Percentiles rank a stretch among this genome's conserved stretches.
Conservation (phyloP, 2,888 invertebrate genomes). For the Zaprionus obscuricornis region DNA sequence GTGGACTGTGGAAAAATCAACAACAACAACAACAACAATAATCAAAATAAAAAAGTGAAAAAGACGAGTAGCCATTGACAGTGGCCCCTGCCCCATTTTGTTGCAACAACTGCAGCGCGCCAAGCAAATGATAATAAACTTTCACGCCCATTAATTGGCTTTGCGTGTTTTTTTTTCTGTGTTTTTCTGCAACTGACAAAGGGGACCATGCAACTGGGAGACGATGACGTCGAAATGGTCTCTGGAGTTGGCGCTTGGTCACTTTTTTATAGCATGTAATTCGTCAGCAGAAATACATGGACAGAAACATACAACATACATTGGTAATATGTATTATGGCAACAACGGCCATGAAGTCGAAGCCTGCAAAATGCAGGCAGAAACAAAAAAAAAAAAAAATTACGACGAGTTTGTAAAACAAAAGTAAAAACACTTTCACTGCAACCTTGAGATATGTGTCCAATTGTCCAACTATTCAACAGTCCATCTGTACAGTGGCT, state of each 20-base stretch:
- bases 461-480: constrained; percentile 2
- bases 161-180: constrained; percentile 58
- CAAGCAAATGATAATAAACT: constrained; percentile 75
- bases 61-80: constrained; percentile 43
- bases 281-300: constrained; percentile 66
- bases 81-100: constrained; percentile 29
- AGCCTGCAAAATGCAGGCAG: constrained; percentile 68
- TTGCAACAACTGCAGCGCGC: constrained; percentile 22
- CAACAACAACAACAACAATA: too few relatives aligned
- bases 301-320: constrained; percentile 8
- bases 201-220: constrained; percentile 11
- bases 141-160: constrained; percentile 78
- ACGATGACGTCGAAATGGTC: constrained; percentile 38
- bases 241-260: constrained; percentile 42
- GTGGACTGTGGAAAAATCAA: too few relatives aligned
- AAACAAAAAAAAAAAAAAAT: constrained; percentile 52
- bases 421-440: constrained; percentile 78
- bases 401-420: too few relatives aligned
- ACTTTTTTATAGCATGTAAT: constrained; percentile 67
- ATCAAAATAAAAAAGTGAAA: not conserved
- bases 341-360: constrained; percentile 54
- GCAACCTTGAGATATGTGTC: constrained; percentile 66
- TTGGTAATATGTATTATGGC: constrained; percentile 41
- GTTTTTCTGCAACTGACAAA: constrained; percentile 10
- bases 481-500: constrained; percentile 23